Conservation (phyloP, 2,113 vertebrate species). For the Entomyzon cyanotis region DNA sequence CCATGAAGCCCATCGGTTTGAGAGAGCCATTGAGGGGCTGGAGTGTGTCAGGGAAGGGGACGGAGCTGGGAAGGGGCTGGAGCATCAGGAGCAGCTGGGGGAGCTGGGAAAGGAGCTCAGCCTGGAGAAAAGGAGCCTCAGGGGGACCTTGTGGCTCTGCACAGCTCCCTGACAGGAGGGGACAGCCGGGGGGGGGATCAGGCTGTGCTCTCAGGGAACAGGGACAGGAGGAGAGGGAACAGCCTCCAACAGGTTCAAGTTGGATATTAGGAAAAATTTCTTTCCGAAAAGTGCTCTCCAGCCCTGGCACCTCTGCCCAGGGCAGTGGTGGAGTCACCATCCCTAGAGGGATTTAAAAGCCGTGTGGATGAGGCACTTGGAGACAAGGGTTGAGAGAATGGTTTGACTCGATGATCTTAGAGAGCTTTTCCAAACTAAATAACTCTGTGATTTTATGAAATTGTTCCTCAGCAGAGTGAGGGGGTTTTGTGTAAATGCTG, state of each 20-base stretch:
- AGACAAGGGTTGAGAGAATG: background rate
- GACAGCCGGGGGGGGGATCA: fast-evolving
- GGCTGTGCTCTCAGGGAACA: background rate
- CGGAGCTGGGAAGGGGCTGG: background rate
- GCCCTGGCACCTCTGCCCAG: background rate
- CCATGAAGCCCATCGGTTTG: background rate
- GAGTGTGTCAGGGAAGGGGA: no score
- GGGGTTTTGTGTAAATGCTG: background rate
- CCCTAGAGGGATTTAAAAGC: background rate
- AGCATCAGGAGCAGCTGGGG: background rate
- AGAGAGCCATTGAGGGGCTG: background rate
- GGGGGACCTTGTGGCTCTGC: background rate
- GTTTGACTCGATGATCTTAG: background rate
- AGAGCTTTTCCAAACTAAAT: background rate
- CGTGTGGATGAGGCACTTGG: background rate
- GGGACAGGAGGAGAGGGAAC: background rate
- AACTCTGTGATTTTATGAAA: background rate
- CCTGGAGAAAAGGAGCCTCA: background rate
- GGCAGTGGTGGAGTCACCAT: background rate
- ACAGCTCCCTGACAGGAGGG: background rate
- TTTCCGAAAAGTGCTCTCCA: fast-evolving
- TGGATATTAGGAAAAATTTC: background rate
- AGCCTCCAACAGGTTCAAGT: background rate
- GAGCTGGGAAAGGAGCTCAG: background rate
- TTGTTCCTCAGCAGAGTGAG: background rate